Evolutionary conservation across 2,888 invertebrate species (phyloP).

Genomic region (Melieria omissa): DNA sequence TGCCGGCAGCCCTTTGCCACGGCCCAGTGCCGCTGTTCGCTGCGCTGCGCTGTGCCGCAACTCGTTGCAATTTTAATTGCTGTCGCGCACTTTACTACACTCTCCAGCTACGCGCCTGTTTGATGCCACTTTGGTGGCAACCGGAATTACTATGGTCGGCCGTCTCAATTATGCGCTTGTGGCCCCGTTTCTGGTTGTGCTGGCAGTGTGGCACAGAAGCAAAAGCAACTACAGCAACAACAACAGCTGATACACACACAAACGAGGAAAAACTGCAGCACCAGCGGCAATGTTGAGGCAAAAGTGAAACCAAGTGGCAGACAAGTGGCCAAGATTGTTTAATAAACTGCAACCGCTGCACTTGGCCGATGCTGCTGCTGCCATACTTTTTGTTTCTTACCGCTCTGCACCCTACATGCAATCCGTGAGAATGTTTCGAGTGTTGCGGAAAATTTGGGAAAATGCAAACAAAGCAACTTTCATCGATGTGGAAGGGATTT

Average conservation of each 20-base stretch:
- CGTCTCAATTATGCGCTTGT: conserved; percentile 1
- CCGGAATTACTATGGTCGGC: conserved; percentile 14
- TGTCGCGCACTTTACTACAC: conserved; percentile 21
- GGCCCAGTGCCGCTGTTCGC: neutral
- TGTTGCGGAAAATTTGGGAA: too few relatives aligned
- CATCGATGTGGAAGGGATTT: too few relatives aligned
- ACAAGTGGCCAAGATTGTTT: too few relatives aligned
- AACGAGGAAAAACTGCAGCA: too few relatives aligned
- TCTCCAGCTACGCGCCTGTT: conserved; percentile 5
- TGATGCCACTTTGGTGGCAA: conserved; percentile 1
- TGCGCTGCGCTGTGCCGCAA: conserved; percentile 2
- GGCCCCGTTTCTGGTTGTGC: conserved; percentile 10
- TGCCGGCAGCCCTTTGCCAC: too few relatives aligned
- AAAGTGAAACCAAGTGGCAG: conserved; percentile 24
- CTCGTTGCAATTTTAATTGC: conserved; percentile 25
- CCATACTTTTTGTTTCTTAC: too few relatives aligned
- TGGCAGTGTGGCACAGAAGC: neutral
- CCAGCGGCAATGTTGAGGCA: conserved; percentile 1
- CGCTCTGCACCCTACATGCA: too few relatives aligned
- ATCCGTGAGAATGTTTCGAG: too few relatives aligned
- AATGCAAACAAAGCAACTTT: too few relatives aligned
- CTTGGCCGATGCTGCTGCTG: too few relatives aligned
- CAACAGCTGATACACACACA: too few relatives aligned
- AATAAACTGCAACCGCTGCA: too few relatives aligned
- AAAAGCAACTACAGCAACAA: neutral